Evolutionary conservation across 2,888 invertebrate genomes (phyloP).

Genomic region (Heliconius ethilla): DNA sequence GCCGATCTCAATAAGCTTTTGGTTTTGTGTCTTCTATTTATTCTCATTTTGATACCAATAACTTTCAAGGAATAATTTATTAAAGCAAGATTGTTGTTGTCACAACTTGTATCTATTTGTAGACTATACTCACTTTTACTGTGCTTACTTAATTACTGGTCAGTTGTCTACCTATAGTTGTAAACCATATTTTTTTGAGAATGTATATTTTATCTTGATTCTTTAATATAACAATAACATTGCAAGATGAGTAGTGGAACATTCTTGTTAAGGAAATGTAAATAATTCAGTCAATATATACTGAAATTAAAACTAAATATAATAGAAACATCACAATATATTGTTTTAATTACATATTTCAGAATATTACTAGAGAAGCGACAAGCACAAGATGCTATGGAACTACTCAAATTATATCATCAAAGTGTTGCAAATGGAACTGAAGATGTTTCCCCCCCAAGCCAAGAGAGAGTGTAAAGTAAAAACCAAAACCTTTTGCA

Average conservation of each 20-base stretch:
- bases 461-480: constrained; percentile 73
- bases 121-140: background rate
- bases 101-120: background rate
- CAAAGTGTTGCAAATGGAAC: constrained; percentile 79
- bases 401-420: constrained; percentile 89
- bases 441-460: constrained; percentile 75
- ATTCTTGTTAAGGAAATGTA: background rate
- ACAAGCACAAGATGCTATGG: constrained; percentile 93
- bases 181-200: background rate
- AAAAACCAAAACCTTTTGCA: constrained; percentile 36
- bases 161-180: background rate
- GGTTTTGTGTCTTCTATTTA: background rate
- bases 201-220: too few species aligned
- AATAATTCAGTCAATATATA: background rate
- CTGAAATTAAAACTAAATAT: background rate
- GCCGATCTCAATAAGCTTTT: background rate
- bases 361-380: constrained; percentile 90
- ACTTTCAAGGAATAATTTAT: background rate
- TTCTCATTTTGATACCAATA: background rate
- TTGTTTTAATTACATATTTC: constrained; percentile 47
- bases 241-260: too few species aligned
- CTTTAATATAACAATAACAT: too few species aligned
- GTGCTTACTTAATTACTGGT: background rate
- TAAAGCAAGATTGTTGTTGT: background rate
- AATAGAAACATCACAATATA: background rate